Percentiles rank a stretch among this genome's conserved stretches.
phyloP scores from a whole-genome alignment of 1,140 invertebrate genomes.

The Conopomorpha cramerella region DNA sequence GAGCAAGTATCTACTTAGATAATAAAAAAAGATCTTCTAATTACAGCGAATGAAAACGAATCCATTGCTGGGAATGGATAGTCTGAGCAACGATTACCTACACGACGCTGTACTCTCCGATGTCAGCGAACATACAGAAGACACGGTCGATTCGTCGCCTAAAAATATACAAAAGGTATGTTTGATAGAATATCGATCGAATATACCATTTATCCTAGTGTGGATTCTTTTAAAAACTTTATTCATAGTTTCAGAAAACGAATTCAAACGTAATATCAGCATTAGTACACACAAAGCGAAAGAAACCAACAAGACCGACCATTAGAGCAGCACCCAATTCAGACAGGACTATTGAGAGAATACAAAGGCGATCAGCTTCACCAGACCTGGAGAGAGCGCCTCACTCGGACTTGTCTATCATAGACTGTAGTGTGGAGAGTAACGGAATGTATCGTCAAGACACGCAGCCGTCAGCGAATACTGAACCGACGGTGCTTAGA shows the following conservation, averaged over 20 bases:
- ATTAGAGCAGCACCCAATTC: constrained; percentile 20
- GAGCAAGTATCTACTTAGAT: no score
- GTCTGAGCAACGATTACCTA: constrained; percentile 26
- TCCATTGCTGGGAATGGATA: constrained; percentile 62
- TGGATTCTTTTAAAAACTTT: constrained; percentile 1
- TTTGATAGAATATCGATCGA: no score
- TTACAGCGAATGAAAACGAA: constrained; percentile 48
- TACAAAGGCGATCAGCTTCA: constrained; percentile 40
- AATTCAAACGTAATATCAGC: constrained; percentile 38
- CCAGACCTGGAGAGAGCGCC: constrained; percentile 49
- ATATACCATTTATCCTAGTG: no score
- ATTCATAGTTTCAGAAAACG: constrained; percentile 29
- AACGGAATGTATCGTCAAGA: constrained; percentile 17
- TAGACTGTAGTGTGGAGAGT: constrained; percentile 32
- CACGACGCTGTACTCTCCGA: constrained; percentile 37
- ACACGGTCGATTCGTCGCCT: constrained; percentile 30
- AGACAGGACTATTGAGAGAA: constrained; percentile 25
- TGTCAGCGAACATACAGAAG: constrained; percentile 41
- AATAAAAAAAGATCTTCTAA: background rate
- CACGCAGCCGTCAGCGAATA: constrained; percentile 21
- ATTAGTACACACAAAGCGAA: constrained; percentile 32
- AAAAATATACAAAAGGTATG: constrained; percentile 31
- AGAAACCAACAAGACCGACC: constrained; percentile 31
- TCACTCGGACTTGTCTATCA: constrained; percentile 37
- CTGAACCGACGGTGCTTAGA: constrained; percentile 44